phyloP scores from a whole-genome alignment of 2,888 invertebrate species.

The Scelioninae gen. 2 region DNA sequence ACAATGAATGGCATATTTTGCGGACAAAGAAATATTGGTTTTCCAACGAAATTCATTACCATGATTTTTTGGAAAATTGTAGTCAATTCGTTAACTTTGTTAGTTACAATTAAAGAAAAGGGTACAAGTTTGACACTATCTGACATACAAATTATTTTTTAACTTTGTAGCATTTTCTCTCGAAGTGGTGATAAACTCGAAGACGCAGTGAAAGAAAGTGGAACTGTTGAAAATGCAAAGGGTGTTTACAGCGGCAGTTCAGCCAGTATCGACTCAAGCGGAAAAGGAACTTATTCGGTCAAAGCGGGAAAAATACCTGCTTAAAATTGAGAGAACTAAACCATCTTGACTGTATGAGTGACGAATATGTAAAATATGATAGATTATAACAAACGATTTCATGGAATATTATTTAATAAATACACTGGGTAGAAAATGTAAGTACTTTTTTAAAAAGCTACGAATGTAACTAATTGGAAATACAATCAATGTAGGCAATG shows the following conservation, averaged over 20 bases:
- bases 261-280: constrained; percentile 74
- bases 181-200: constrained; percentile 73
- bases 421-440: no score
- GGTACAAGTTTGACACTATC: no score
- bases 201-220: constrained; percentile 73
- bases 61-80: no score
- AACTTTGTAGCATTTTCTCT: constrained; percentile 66
- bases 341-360: neutral
- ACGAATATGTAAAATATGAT: neutral
- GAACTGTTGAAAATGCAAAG: constrained; percentile 74
- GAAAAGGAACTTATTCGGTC: constrained; percentile 76
- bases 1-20: no score
- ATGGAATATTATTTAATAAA: constrained; percentile 10
- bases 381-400: neutral
- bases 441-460: no score
- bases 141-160: neutral
- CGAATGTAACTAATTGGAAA: no score
- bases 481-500: no score
- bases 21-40: no score
- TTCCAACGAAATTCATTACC: no score
- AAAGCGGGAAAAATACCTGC: constrained; percentile 74
- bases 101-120: no score
- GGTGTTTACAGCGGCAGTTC: constrained; percentile 77
- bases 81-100: no score
- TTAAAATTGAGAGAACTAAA: constrained; percentile 1